Evolutionary conservation across 2,888 invertebrate species (phyloP), one percentile per base, ranked within the genome.

Genomic region (Tachina fera): DNA sequence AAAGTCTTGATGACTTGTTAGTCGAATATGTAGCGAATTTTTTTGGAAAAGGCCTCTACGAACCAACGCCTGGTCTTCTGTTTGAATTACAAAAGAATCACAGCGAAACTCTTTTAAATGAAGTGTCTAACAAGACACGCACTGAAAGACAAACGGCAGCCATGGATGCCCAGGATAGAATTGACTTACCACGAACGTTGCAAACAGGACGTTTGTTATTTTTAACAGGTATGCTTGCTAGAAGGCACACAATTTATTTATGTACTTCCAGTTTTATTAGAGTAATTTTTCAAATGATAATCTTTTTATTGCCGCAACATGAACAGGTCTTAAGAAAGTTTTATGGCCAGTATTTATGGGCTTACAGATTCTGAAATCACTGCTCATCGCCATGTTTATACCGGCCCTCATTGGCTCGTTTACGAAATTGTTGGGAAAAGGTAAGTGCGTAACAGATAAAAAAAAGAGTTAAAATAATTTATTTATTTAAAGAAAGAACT

Each of bases 351-450:
- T 97, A 72, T 94, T 97, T 89, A 95, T 97, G 90, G 97, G 96
- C 1, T 95, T 96, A 8, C 97, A 97, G 93, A 94, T 97, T 72
- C 94, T 97, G 89, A 97, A 97, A 93, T 96, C 96, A 49, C 94
- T 97, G 63, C 93, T 97, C 31, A 94, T 97, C 47, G 97, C 97
- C 10, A 95, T 97, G 93, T 97, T 97, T 92, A 94, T 97, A 90
- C 97, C 97, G 0, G 96, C 96, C 84, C 95, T 97, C 82, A 94
- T 97, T 87, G 97, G 97, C 75, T 96, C 96, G 88, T 94, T 97
- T 80, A 97, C 97, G 72, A 97, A 97, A 93, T 94, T 97, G 85
- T 95, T 97, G 81, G 96, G 97, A 79, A 97, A 97, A 95, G 97
- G 97, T 95, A 92, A 90, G 90, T 79, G 22, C 1, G 6, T 8